A percentile compares a stretch with the other conserved stretches of the same genome.
These are phyloP conservation scores for Lepidurus apus DNA, from an alignment of 1,140 invertebrate genomes.

Conservation along the genomic window DNA sequence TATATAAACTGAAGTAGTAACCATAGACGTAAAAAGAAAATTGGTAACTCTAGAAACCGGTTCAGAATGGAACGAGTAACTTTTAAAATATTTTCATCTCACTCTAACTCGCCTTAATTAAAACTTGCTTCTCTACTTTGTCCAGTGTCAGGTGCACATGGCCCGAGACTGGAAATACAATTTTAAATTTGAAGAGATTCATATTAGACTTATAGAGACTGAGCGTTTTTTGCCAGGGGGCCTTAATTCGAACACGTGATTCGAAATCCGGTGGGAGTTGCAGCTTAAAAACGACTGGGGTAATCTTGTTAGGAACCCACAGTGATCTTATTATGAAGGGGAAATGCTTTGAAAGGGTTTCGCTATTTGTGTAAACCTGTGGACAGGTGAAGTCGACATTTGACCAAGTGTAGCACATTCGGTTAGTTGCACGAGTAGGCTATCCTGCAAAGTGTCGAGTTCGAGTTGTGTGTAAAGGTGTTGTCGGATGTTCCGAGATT, in stretches of 20 bases:
- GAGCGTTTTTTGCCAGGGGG: not conserved
- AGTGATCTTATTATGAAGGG: slow-evolving; percentile 1
- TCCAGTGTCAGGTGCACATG: too few species aligned
- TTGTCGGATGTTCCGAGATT: not conserved
- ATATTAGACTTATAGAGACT: too few species aligned
- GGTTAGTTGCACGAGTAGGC: not conserved
- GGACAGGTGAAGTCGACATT: not conserved
- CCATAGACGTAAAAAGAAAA: too few species aligned
- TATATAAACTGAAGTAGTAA: too few species aligned
- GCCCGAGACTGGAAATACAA: too few species aligned
- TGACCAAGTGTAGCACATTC: not conserved
- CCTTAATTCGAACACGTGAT: not conserved
- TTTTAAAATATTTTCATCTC: too few species aligned
- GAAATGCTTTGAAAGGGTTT: not conserved
- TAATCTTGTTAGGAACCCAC: slow-evolving; percentile 6
- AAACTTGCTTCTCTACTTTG: too few species aligned
- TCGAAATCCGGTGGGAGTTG: not conserved
- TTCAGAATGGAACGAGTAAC: too few species aligned
- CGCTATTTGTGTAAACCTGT: not conserved
- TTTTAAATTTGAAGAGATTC: too few species aligned
- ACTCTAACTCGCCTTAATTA: too few species aligned
- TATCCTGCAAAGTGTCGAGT: not conserved
- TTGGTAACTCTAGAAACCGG: too few species aligned
- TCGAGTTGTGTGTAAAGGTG: not conserved
- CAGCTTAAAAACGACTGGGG: not conserved